Evolutionary conservation across 2,888 invertebrate species (phyloP), one percentile per base, ranked within the genome.

Genomic region (Anodontia alba): DNA sequence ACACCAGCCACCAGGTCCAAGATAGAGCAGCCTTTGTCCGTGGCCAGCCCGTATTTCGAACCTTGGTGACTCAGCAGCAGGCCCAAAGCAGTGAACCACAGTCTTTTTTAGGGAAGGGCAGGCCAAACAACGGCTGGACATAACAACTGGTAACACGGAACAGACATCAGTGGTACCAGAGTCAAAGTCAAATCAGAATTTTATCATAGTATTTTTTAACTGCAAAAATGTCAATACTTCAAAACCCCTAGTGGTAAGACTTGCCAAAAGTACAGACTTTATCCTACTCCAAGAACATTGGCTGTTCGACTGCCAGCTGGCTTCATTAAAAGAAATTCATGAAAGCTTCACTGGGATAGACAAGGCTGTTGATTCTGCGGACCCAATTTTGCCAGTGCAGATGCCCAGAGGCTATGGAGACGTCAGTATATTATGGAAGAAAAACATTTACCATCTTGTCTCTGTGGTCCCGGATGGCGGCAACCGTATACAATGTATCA

Each of bases 251-350:
- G 42, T 70, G 15, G 26, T 38, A 1, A 67, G 70, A n/a, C 29
- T 76, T 17, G 20, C 54, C 5, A 38, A 42, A 54, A 38, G n/a
- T 43, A 26, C 31, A 42, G 69, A 76, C 26, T 51, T 76, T 54
- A 70, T 76, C 33, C 38, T 68, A n/a, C 26, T 70, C 12, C 76
- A 76, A 42, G 57, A 76, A 57, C 76, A 76, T 42, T 76, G 69
- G 69, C 26, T 69, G 12, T 70, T 54, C 42, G 33, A 76, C 0
- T 69, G 42, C 29, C 43, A 76, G 29, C 49, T 76, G 7, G 26
- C 38, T 20, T 23, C 42, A 3, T 46, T 69, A 17, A 70, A 42
- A n/a, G 31, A 70, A 70, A 70, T 54, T 62, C 26, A 20, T 42
- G 66, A 42, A 2, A 29, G 29, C 20, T 42, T 31, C 20, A 26